phyloP scores from a whole-genome alignment of 2,113 vertebrate genomes.

The Hydrochoerus hydrochaeris region DNA sequence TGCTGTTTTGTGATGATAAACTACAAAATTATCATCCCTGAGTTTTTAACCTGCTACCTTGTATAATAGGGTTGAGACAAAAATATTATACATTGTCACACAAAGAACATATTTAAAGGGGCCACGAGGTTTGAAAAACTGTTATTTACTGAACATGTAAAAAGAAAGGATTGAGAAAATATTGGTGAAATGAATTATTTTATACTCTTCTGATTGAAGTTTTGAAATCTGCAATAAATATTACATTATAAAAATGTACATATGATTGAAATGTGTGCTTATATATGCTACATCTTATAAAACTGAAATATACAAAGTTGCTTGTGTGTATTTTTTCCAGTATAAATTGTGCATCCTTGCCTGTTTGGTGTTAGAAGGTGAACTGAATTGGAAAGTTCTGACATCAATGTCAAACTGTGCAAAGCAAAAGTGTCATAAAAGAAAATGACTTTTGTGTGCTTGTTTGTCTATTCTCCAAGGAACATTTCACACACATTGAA shows the following conservation, averaged over 20 bases:
- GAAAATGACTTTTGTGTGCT: neutral
- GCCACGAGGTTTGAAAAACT: slow-evolving; percentile 6
- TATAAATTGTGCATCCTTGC: neutral
- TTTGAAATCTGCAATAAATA: slow-evolving; percentile 31
- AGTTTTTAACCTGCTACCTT: slow-evolving; percentile 53
- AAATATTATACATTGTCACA: slow-evolving; percentile 49
- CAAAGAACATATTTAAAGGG: neutral
- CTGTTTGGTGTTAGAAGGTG: neutral
- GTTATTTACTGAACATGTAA: slow-evolving; percentile 12
- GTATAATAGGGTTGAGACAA: slow-evolving; percentile 55
- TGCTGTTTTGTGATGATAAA: slow-evolving; percentile 66
- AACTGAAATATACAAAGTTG: slow-evolving; percentile 22
- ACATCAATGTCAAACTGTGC: neutral
- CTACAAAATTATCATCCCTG: slow-evolving; percentile 54
- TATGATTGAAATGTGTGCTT: slow-evolving; percentile 34
- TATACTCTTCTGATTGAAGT: slow-evolving; percentile 5
- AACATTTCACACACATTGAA: neutral
- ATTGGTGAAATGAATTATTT: slow-evolving; percentile 19
- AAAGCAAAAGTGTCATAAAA: neutral
- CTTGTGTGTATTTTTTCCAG: neutral
- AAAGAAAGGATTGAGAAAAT: neutral
- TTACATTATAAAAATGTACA: neutral
- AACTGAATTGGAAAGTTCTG: neutral
- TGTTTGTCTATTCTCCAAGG: neutral
- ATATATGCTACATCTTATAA: neutral